Base-by-base conservation (phyloP, 1,140 invertebrate genomes). In the Tribolium madens region DNA sequence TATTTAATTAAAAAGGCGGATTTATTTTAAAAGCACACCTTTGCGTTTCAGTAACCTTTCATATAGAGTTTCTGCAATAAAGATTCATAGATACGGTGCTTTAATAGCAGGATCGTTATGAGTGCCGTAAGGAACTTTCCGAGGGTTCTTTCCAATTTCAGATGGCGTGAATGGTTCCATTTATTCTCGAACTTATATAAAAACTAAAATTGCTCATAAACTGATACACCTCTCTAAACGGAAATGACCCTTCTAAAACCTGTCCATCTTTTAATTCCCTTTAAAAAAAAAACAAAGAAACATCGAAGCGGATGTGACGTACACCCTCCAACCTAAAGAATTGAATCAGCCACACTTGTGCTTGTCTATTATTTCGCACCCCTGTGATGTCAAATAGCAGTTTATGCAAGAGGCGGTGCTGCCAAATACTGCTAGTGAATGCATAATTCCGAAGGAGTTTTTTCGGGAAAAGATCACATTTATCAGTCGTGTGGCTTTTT, bases 291-390 rank as follows among this genome's bases (percentile, higher is more conserved):
- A 18, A 33, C 13, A 42, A 64, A 31, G 10, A 57, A n/a, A 21
- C 10, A 64, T 33, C 1, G 26, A 13, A 12, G 57, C 57, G 57
- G 57, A 64, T 64, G 57, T 64, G 57, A 64, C 26, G 26, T 64
- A 33, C 57, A 26, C 57, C 57, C 57, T 64, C 57, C 57, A 64
- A 12, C 26, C 26, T 10, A 33, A 64, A 64, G 57, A 64, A 64
- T 64, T 64, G 57, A 64, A 64, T 64, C 57, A 64, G 57, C 57
- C 26, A 64, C 57, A 64, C 21, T 64, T 64, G 57, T 64, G 57
- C 57, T 64, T 64, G 57, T 64, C 57, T 64, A 57, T 57, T 57
- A 57, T 57, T 64, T 64, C 26, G 57, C 57, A 64, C 57, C 57
- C 57, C 57, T 64, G 57, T 33, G 57, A 64, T 64, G 57, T 64